Conservation (phyloP, 2,888 invertebrate species). For the Caenorhabditis afra region DNA sequence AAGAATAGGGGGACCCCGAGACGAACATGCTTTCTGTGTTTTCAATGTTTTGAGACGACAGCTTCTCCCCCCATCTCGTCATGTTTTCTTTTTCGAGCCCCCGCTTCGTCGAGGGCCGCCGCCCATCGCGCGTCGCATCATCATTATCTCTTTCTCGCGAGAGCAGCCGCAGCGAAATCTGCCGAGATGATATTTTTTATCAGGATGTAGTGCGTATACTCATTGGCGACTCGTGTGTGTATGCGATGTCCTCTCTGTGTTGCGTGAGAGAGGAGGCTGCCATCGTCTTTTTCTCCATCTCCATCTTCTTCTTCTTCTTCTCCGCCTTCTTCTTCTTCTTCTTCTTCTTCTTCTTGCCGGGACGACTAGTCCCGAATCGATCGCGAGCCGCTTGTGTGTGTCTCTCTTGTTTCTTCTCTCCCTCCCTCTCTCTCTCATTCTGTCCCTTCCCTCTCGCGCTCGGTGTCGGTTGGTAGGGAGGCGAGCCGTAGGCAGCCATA, state of each 20-base stretch:
- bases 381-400: constrained; percentile 16
- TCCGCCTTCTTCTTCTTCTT: constrained; percentile 12
- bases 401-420: constrained; percentile 4
- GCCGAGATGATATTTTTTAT: constrained; percentile 27
- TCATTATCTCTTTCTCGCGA: neutral
- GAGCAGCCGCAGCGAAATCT: neutral
- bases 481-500: constrained; percentile 9
- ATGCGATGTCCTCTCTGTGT: constrained; percentile 16
- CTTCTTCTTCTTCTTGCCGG: constrained; percentile 11
- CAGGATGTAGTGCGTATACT: constrained; percentile 28
- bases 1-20: too few species aligned
- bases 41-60: neutral
- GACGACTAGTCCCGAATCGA: constrained; percentile 17
- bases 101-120: neutral
- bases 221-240: constrained; percentile 19
- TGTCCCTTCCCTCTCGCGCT: constrained; percentile 24
- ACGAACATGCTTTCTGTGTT: too few species aligned
- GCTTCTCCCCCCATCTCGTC: neutral
- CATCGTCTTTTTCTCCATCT: constrained; percentile 20
- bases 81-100: neutral
- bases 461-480: constrained; percentile 29
- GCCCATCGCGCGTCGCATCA: constrained; percentile 7
- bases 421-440: constrained; percentile 9
- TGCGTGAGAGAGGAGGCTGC: constrained; percentile 21
- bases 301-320: constrained; percentile 18